phyloP scores from a whole-genome alignment of 2,113 vertebrate species.

The Jacana jacana region DNA sequence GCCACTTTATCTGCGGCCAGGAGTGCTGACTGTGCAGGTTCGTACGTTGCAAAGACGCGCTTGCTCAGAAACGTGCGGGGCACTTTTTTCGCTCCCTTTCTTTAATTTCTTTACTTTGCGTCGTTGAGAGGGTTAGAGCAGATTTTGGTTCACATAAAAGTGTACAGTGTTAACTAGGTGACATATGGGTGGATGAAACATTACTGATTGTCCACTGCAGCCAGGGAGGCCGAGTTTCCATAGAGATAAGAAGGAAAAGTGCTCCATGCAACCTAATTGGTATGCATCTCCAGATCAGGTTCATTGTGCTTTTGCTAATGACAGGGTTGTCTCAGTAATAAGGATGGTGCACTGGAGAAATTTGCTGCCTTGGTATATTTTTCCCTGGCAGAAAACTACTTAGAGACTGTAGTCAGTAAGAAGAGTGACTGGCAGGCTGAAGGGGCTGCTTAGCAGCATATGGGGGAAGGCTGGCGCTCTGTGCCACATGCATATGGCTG shows the following conservation, averaged over 20 bases:
- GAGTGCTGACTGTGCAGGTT: background rate
- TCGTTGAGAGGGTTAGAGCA: slow-evolving; percentile 8
- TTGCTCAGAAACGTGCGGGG: background rate
- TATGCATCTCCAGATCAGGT: slow-evolving; percentile 88
- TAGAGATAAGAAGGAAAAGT: slow-evolving; percentile 87
- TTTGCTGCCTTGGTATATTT: slow-evolving; percentile 87
- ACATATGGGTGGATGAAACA: slow-evolving; percentile 84
- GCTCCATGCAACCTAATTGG: slow-evolving; percentile 87
- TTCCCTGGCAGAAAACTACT: slow-evolving; percentile 87
- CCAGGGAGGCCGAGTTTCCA: slow-evolving; percentile 83
- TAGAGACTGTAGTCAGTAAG: slow-evolving; percentile 83
- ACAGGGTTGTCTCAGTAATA: slow-evolving; percentile 90
- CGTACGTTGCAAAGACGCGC: background rate
- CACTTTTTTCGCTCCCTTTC: slow-evolving; percentile 1
- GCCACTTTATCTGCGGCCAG: background rate
- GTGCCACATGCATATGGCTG: slow-evolving; percentile 84
- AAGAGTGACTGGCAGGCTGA: slow-evolving; percentile 85
- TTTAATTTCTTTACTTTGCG: slow-evolving; percentile 63
- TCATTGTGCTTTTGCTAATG: slow-evolving; percentile 92
- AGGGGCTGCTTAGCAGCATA: slow-evolving; percentile 83
- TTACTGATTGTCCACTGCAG: slow-evolving; percentile 82
- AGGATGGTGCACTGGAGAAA: slow-evolving; percentile 90
- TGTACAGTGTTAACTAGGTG: slow-evolving; percentile 82
- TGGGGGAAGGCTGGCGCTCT: slow-evolving; percentile 81
- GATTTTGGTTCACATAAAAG: slow-evolving; percentile 71